phyloP scores from a whole-genome alignment of 2,797 vertebrate genomes.

The Valencia hispanica region DNA sequence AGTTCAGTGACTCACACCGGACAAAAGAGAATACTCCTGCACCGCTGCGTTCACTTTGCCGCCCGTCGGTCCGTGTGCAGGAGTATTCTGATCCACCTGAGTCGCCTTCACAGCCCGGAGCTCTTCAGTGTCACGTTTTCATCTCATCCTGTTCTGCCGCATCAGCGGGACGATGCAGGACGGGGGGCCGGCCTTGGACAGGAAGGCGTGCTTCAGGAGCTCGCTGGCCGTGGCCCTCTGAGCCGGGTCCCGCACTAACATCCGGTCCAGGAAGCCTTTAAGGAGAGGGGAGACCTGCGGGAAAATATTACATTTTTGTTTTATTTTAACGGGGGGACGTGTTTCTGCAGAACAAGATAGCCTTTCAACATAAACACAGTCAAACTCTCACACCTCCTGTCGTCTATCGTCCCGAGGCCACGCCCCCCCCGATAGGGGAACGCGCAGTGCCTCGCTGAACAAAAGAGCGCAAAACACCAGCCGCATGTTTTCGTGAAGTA shows the following conservation, averaged over 20 bases:
- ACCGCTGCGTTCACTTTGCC: conserved; percentile 18
- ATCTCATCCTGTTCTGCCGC: conserved; percentile 93
- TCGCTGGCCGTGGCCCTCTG: conserved; percentile 89
- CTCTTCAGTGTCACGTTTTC: conserved; percentile 36
- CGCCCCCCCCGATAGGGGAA: too few species aligned
- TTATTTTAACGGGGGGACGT: too few species aligned
- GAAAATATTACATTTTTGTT: background rate
- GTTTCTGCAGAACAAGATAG: too few species aligned
- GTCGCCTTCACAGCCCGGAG: conserved; percentile 32
- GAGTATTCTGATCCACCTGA: conserved; percentile 52
- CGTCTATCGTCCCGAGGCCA: too few species aligned
- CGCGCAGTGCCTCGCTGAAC: too few species aligned
- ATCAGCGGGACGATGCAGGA: conserved; percentile 95
- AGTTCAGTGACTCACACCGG: conserved; percentile 57
- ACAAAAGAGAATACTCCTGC: conserved; percentile 53
- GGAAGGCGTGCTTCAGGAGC: conserved; percentile 91
- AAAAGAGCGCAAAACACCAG: too few species aligned
- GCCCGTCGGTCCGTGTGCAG: conserved; percentile 38
- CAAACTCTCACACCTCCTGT: too few species aligned
- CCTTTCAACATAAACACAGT: too few species aligned
- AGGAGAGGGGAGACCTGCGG: conserved; percentile 89
- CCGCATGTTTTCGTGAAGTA: too few species aligned
- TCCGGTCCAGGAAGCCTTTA: conserved; percentile 92
- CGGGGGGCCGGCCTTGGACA: conserved; percentile 88
- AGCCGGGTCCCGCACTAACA: conserved; percentile 90